Percentiles rank a stretch among this genome's conserved stretches.
Conservation (phyloP, 1,140 invertebrate species). For the Metopolophium dirhodum region DNA sequence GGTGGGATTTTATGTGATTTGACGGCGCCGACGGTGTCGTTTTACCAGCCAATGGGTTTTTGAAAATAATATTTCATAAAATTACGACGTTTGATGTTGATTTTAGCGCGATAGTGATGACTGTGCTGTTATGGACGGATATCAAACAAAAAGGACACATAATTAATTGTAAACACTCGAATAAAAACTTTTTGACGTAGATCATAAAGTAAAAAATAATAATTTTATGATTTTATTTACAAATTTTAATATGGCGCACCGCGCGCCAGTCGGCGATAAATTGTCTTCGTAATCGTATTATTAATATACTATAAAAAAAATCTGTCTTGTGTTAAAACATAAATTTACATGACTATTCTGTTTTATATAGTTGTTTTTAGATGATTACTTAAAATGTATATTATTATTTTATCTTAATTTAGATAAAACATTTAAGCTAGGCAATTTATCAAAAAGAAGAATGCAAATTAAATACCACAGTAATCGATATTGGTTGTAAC, state of each 20-base stretch:
- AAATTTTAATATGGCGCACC: not conserved
- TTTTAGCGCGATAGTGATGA: not conserved
- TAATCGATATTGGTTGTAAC: not conserved
- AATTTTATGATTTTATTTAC: not conserved
- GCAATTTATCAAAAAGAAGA: not conserved
- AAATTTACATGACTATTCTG: not conserved
- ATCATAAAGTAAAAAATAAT: not conserved
- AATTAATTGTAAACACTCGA: not conserved
- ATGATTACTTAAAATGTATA: not conserved
- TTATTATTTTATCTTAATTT: not conserved
- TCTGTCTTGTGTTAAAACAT: not conserved
- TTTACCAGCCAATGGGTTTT: not conserved
- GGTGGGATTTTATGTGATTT: not conserved
- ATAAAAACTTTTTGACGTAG: not conserved
- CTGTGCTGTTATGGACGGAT: not conserved
- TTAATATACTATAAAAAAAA: not conserved
- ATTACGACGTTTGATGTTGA: not conserved
- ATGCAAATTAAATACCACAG: not conserved
- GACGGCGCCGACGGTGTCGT: not conserved
- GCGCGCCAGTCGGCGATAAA: not conserved
- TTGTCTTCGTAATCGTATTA: not conserved
- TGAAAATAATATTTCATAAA: not conserved
- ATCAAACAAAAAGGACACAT: slow-evolving; percentile 9
- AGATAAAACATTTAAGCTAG: not conserved
- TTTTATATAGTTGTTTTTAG: not conserved